Base-by-base conservation (phyloP, 1,140 invertebrate species). In the Gerris buenoi region DNA sequence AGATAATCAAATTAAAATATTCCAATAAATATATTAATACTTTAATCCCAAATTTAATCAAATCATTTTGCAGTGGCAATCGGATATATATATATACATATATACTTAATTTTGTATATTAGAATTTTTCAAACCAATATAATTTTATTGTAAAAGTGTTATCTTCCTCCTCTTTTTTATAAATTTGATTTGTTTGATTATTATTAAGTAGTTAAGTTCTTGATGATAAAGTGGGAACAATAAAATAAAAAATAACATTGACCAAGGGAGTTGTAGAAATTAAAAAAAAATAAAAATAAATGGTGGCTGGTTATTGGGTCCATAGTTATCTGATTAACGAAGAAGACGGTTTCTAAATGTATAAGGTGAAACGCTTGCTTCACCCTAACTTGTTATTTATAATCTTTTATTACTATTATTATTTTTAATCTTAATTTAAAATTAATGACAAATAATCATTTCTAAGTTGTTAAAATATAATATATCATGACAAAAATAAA, bases 241-340 rank as follows among this genome's bases (percentile, higher is more conserved):
- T 66, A 56, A 27, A 25, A 60, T 60, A 28, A 27, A 60, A n/a
- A 27, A 60, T 60, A 15, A 25, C 5, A 13, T 46, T 25, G 56
- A 46, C 46, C 65, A 66, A 58, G 57, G 33, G 33, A 46, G 33
- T 46, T 46, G 33, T 46, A 46, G 33, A 10, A 46, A 46, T 46
- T 10, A 46, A 46, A 46, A 46, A 23, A 25, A 26, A 26, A 26
- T 25, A 58, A 58, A 33, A 56, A 25, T 58, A 14, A 66, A 46
- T 25, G 22, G 57, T 23, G 25, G 66, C 66, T 67, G 66, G 66
- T 67, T 67, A 67, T 67, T 67, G 66, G 66, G 66, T 67, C 66
- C 66, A 67, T 67, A 67, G 66, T 60, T 13, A 46, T 46, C 33
- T 46, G 33, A 46, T 46, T 10, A 5, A 10, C 18, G 33, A 46